Evolutionary conservation across 2,113 vertebrate species (phyloP).

Genomic region (Cettia cetti): DNA sequence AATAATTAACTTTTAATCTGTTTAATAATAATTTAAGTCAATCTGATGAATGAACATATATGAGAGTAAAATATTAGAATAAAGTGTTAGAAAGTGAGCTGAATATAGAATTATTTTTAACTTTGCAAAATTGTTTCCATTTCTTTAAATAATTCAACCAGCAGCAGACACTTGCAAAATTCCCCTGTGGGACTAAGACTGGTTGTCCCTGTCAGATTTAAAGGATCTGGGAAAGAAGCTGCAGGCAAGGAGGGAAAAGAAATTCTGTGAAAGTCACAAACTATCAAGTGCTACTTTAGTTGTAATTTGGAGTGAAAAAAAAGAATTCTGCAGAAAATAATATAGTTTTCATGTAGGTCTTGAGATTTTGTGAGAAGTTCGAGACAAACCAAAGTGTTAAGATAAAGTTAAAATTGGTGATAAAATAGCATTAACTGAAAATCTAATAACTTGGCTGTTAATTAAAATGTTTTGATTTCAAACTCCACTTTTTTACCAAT

Average conservation of each 20-base stretch:
- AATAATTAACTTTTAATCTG: background rate
- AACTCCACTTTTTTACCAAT: background rate
- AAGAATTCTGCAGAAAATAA: background rate
- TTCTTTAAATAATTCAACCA: conserved; percentile 13
- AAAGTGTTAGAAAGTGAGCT: background rate
- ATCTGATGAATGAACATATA: background rate
- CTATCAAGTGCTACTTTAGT: background rate
- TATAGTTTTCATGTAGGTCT: background rate
- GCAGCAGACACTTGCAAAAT: background rate
- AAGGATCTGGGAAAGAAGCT: conserved; percentile 5
- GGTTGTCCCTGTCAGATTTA: conserved; percentile 31
- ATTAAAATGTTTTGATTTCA: background rate
- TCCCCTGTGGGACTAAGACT: background rate
- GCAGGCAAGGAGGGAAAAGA: background rate
- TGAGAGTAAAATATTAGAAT: background rate
- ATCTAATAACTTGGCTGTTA: background rate
- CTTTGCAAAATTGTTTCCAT: background rate
- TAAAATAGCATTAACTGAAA: background rate
- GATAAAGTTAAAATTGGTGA: background rate
- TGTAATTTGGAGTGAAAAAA: background rate
- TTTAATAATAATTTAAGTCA: background rate
- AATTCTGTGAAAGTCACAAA: background rate
- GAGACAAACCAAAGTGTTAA: background rate
- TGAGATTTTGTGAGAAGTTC: background rate
- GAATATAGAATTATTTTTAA: background rate